Evolutionary conservation across 92 coral and sea anemone species (phyloP).

Genomic region (Epizoanthus rinbou): DNA sequence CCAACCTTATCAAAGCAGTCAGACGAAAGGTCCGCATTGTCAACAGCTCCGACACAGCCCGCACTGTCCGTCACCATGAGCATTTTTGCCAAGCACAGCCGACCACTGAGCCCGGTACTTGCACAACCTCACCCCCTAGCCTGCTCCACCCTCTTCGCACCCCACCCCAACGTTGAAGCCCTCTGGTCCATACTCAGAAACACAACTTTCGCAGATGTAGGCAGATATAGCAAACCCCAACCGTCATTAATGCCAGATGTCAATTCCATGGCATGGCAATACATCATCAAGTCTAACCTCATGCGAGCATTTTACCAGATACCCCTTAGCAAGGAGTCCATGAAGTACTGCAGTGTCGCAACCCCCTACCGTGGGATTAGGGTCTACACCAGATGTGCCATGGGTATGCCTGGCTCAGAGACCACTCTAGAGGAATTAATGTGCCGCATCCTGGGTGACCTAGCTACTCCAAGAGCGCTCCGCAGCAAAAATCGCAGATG

Average conservation of each 20-base stretch:
- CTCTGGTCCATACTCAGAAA: too few relatives aligned
- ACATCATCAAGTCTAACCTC: constrained; percentile 8
- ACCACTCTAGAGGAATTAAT: constrained; percentile 21
- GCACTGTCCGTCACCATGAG: constrained; percentile 45
- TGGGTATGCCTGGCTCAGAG: background rate
- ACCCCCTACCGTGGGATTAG: constrained; percentile 18
- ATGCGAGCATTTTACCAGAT: constrained; percentile 27
- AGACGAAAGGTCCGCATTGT: constrained; percentile 36
- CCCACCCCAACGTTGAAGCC: too few relatives aligned
- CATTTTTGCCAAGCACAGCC: constrained; percentile 52
- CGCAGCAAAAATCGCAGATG: constrained; percentile 8
- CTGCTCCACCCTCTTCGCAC: background rate
- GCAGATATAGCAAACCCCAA: constrained; percentile 5
- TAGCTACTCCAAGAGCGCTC: constrained; percentile 11
- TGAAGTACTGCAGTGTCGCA: constrained; percentile 50
- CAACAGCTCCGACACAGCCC: constrained; percentile 53
- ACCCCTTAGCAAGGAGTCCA: background rate
- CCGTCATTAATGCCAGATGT: background rate
- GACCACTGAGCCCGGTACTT: constrained; percentile 15
- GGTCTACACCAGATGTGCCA: too few relatives aligned
- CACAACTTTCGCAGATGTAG: constrained; percentile 5
- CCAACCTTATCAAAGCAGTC: constrained; percentile 48
- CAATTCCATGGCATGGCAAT: background rate
- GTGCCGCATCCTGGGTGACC: constrained; percentile 21
- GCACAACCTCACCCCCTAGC: background rate